Evolutionary conservation across 2,888 invertebrate genomes (phyloP).

Genomic region (Charanyca ferruginea): DNA sequence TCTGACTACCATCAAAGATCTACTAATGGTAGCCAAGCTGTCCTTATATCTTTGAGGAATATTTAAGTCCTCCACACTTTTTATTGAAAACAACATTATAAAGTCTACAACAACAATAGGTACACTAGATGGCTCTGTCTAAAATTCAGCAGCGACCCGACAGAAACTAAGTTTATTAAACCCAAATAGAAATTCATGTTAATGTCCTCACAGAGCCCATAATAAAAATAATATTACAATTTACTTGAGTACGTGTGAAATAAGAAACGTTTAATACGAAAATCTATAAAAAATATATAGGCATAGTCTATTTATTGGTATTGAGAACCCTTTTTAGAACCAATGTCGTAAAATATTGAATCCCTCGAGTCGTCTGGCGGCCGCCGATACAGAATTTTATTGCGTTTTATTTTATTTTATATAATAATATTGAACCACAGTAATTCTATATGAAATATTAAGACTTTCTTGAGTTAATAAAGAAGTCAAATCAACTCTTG

Average conservation of each 20-base stretch:
- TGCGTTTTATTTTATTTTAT: conserved; percentile 79
- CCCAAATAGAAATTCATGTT: conserved; percentile 24
- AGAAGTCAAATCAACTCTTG: conserved; percentile 2
- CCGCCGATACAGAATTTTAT: conserved; percentile 85
- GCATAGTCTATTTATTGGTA: conserved; percentile 60
- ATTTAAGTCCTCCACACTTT: too few relatives aligned
- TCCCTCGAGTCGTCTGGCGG: conserved; percentile 75
- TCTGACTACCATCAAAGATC: too few relatives aligned
- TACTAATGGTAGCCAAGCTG: too few relatives aligned
- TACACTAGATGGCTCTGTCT: conserved; percentile 26
- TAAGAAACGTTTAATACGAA: conserved; percentile 60
- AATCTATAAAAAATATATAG: conserved; percentile 63
- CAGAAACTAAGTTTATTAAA: conserved; percentile 3
- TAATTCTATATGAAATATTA: conserved; percentile 58
- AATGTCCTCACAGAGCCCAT: conserved; percentile 29
- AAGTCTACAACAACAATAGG: too few relatives aligned
- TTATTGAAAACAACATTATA: too few relatives aligned
- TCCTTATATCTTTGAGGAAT: too few relatives aligned
- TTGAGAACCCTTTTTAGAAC: conserved; percentile 72
- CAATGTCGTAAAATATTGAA: conserved; percentile 79
- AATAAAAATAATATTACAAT: conserved; percentile 44
- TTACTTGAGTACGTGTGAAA: conserved; percentile 58
- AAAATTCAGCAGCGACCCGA: not conserved
- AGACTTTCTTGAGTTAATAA: conserved; percentile 13
- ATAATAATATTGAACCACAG: conserved; percentile 77